Evolutionary conservation across 2,797 vertebrate species (phyloP), one percentile per base, ranked within the genome.

Genomic region (Tadarida brasiliensis): DNA sequence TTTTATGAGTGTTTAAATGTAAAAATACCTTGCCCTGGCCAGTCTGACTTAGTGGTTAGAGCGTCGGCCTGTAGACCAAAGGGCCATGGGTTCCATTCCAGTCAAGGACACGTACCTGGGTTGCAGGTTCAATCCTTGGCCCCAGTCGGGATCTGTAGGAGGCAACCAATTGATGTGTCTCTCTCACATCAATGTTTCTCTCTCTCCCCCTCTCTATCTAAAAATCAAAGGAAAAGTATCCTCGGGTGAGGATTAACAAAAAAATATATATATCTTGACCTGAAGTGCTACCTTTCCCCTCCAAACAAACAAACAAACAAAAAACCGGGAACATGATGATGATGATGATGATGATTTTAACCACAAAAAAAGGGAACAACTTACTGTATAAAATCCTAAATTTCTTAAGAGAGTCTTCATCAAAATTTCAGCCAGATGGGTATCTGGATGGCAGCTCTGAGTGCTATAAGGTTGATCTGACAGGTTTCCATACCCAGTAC

Each of bases 341-440:
- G 22, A 70, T 19, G 17, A 67, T 39, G 35, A 19, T 35, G 33
- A 33, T 68, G 19, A 67, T n/a, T n/a, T 65, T 65, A 65, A 65
- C 17, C 56, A 84, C 30, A 68, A 80, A 56, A 1, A 56, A 67
- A 96, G 91, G 84, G 47, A 47, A 98, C 98, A 47, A 98, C 98
- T 97, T 98, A 99, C 99, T 15, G 99, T 99, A 95, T 99, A 99
- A 98, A 99, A 99, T 73, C 99, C 99, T 94, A 99, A 96, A 97
- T 99, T 99, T 97, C 99, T 98, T 67, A 99, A 97, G 76, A 99
- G 98, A 35, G 99, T 99, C 97, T 99, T 99, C 99, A 99, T 99
- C 93, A 99, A 93, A 93, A 99, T 99, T 98, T 99, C 99, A 77
- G 99, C 99, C 80, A 99, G 97, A 90, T 99, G 99, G 63, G 99